Evolutionary conservation across 2,888 invertebrate genomes (phyloP), one percentile per base, ranked within the genome.

Genomic region (Dichetophora obliterata): DNA sequence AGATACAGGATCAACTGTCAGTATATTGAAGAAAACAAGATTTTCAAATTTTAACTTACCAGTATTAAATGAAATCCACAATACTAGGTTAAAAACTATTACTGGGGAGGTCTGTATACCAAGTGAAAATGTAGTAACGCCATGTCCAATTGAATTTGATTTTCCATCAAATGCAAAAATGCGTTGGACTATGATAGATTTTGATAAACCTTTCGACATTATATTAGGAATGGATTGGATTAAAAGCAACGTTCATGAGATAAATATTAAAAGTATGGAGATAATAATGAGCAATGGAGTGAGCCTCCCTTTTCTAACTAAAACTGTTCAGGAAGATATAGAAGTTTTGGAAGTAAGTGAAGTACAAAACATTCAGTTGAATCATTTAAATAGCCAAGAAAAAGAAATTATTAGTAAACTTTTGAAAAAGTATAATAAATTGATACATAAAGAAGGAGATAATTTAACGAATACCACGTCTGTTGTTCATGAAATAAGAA

Each of bases 191-290:
- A 77, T 71, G 43, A 66, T 80, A 24, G 69, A 31, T 48, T 52
- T 80, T 70, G 57, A 80, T 50, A 80, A 81, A 74, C 59, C 76
- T 6, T 80, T 79, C 43, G 80, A 79, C 75, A 72, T 79, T 48
- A 37, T 77, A 50, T 69, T 78, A 3, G 80, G 78, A 34, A 80
- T 80, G 78, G 78, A 77, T 66, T 78, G 76, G 75, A 71, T 77
- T 48, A 43, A 16, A 37, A 76, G 77, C 2, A 77, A 80, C 69
- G 61, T 79, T n/a, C 71, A 77, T 61, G n/a, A 14, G 59, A 78
- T 81, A 54, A 71, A 77, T 48, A n/a, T 80, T 24, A 22, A 74
- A 75, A 72, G 77, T 68, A 11, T 77, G 43, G n/a, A 77, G 54
- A 66, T 79, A 11, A 48, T 76, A 61, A 57, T 75, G 43, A 77